A percentile compares a stretch with the other conserved stretches of the same genome.
phyloP scores from a whole-genome alignment of 2,797 vertebrate species.

The Schizothorax lantsangensis region DNA sequence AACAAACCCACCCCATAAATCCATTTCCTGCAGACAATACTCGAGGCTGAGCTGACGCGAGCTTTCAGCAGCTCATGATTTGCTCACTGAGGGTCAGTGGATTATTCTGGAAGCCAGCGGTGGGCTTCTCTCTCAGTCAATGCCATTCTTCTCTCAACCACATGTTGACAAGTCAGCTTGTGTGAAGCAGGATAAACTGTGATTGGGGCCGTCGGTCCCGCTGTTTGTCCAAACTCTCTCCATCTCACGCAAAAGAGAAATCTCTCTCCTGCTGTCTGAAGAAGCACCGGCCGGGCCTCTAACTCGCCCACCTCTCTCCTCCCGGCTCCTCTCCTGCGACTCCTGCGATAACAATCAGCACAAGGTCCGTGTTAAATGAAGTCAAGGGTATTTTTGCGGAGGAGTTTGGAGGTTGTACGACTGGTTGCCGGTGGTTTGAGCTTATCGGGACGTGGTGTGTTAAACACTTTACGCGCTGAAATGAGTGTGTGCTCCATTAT shows the following conservation, averaged over 20 bases:
- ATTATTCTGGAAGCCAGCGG: constrained; percentile 58
- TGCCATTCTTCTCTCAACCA: constrained; percentile 59
- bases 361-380: constrained; percentile 61
- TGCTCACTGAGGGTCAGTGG: constrained; percentile 57
- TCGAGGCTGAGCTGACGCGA: constrained; percentile 38
- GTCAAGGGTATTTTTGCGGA: constrained; percentile 58
- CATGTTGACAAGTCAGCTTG: constrained; percentile 65
- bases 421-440: constrained; percentile 58
- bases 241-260: constrained; percentile 55
- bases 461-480: constrained; percentile 52
- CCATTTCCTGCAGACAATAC: constrained; percentile 30
- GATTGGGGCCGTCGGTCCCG: constrained; percentile 58
- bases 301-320: constrained; percentile 55
- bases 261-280: constrained; percentile 63
- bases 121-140: constrained; percentile 53
- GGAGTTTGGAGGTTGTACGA: constrained; percentile 56
- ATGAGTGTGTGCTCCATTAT: constrained; percentile 59
- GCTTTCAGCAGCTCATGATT: constrained; percentile 45
- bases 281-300: constrained; percentile 51
- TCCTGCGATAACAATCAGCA: constrained; percentile 54
- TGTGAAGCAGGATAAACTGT: constrained; percentile 63
- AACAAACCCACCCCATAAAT: constrained; percentile 23
- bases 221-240: constrained; percentile 59
- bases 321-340: constrained; percentile 42
- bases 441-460: constrained; percentile 62